Conservation (phyloP, 2,888 invertebrate genomes). For the Conus canariensis region DNA sequence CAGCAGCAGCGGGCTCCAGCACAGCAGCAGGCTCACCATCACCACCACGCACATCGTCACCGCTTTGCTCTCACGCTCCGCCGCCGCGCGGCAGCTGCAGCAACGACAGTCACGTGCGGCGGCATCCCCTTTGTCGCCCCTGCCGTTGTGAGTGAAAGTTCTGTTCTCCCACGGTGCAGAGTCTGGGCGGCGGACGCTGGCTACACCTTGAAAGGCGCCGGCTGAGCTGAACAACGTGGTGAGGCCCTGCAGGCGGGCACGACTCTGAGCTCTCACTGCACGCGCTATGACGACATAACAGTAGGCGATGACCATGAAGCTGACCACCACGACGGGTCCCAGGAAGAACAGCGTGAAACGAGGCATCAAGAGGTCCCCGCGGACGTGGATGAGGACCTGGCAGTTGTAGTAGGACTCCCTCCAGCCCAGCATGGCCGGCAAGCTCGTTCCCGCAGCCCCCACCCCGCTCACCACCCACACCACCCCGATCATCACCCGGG, state of each 20-base stretch:
- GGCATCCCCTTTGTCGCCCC: slow-evolving; percentile 4
- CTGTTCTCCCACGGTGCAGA: not conserved
- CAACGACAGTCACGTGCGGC: slow-evolving; percentile 41
- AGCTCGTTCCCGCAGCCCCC: slow-evolving; percentile 62
- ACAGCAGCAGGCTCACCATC: slow-evolving; percentile 61
- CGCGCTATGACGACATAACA: slow-evolving; percentile 62
- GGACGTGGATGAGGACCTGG: slow-evolving; percentile 60
- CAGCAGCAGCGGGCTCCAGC: slow-evolving; percentile 67
- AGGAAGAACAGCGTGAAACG: slow-evolving; percentile 66
- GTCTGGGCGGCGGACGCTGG: too few species aligned
- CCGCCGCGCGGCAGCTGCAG: slow-evolving; percentile 49
- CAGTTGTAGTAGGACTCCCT: slow-evolving; percentile 57
- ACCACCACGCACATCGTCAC: slow-evolving; percentile 68
- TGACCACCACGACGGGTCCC: slow-evolving; percentile 61
- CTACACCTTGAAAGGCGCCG: too few species aligned
- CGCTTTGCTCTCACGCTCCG: slow-evolving; percentile 65
- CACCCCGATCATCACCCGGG: slow-evolving; percentile 55
- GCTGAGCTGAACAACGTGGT: too few species aligned
- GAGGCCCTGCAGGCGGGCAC: not conserved
- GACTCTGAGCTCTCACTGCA: slow-evolving; percentile 56
- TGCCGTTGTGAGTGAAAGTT: too few species aligned
- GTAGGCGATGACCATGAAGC: slow-evolving; percentile 58
- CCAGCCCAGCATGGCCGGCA: slow-evolving; percentile 64
- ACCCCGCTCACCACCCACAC: slow-evolving; percentile 60
- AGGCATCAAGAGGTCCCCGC: slow-evolving; percentile 54